Evolutionary conservation across 2,113 vertebrate genomes (phyloP).

Genomic region (Hippocampus comes): DNA sequence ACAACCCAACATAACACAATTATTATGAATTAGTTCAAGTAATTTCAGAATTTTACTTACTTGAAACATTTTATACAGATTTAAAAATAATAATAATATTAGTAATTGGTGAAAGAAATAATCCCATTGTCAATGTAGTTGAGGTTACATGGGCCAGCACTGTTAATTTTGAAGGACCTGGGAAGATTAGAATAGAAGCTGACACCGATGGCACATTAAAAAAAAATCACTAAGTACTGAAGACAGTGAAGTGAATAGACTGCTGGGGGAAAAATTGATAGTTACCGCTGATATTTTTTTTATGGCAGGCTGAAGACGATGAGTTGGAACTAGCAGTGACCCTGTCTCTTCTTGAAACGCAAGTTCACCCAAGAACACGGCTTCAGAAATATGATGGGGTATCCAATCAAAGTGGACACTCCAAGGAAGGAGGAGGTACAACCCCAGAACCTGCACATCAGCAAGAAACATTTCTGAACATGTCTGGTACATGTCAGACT

Average conservation of each 20-base stretch:
- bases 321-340: slow-evolving; percentile 59
- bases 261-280: too few species aligned
- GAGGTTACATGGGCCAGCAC: not conserved
- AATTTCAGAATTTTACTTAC: too few species aligned
- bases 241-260: too few species aligned
- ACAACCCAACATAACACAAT: too few species aligned
- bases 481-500: not conserved
- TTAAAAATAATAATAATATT: not conserved
- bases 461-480: slow-evolving; percentile 2
- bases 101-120: not conserved
- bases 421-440: not conserved
- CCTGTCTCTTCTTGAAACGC: slow-evolving; percentile 53
- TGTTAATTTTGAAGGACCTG: too few species aligned
- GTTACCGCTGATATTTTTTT: not conserved
- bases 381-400: not conserved
- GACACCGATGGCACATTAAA: not conserved
- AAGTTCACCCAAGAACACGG: slow-evolving; percentile 14
- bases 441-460: slow-evolving; percentile 1
- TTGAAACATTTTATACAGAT: too few species aligned
- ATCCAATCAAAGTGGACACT: not conserved
- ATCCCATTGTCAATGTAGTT: not conserved
- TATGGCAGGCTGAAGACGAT: slow-evolving; percentile 55
- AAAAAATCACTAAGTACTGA: too few species aligned
- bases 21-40: too few species aligned
- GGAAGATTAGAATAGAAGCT: not conserved